These are phyloP conservation scores for Drosophila atripex DNA, from an alignment of 2,888 invertebrate genomes.

Conservation along the genomic window DNA sequence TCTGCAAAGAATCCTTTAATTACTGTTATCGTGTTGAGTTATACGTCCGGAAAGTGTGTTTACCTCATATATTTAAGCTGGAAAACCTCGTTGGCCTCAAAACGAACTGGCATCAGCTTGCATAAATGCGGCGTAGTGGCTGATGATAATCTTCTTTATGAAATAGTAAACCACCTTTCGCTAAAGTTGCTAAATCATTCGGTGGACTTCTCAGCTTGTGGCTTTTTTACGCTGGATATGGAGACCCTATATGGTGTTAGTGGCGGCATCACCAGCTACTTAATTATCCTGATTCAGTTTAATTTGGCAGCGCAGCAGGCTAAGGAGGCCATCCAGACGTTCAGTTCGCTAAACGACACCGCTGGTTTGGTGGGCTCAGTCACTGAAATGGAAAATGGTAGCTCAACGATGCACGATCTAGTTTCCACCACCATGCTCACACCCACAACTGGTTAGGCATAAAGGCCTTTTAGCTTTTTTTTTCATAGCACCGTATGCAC, in stretches of 20 bases:
- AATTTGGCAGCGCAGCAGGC: conserved; percentile 83
- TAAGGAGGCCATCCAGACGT: conserved; percentile 72
- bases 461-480: background rate
- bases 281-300: conserved; percentile 84
- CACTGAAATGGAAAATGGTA: conserved; percentile 55
- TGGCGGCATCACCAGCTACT: conserved; percentile 83
- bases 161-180: conserved; percentile 84
- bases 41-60: conserved; percentile 83
- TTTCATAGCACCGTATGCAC: conserved; percentile 49
- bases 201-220: conserved; percentile 83
- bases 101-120: conserved; percentile 82
- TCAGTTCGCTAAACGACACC: conserved; percentile 68
- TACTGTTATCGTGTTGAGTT: conserved; percentile 77
- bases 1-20: conserved; percentile 82
- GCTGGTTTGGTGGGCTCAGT: conserved; percentile 62
- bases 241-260: conserved; percentile 83
- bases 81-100: conserved; percentile 83
- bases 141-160: conserved; percentile 83
- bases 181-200: conserved; percentile 83
- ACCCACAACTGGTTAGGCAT: conserved; percentile 24
- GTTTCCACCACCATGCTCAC: conserved; percentile 60
- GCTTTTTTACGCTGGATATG: conserved; percentile 84
- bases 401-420: conserved; percentile 51
- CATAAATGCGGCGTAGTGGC: conserved; percentile 83
- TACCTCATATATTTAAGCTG: conserved; percentile 83